A percentile compares a stretch with the other conserved stretches of the same genome.
phyloP scores from a whole-genome alignment of 2,797 vertebrate genomes.

The Notolepis coatsorum region DNA sequence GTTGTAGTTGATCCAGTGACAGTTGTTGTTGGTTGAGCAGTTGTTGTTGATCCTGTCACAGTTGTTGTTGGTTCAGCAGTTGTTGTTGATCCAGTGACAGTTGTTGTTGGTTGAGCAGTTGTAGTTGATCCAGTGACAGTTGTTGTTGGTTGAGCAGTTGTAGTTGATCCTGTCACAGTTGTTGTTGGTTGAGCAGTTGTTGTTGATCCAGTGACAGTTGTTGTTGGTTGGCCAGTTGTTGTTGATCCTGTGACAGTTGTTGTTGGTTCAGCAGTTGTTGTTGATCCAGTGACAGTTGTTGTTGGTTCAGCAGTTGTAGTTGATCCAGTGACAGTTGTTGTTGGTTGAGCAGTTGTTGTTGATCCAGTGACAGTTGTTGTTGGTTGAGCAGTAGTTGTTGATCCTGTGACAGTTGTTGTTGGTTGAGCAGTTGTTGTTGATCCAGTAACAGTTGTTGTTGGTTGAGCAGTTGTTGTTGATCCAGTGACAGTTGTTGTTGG shows the following conservation, averaged over 20 bases:
- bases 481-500: background rate
- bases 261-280: background rate
- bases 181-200: too few species aligned
- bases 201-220: background rate
- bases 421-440: background rate
- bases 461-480: background rate
- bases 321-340: background rate
- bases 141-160: background rate
- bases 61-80: background rate
- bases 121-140: background rate
- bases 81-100: background rate
- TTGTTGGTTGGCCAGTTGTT: background rate
- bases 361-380: background rate
- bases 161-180: background rate
- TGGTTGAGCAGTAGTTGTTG: background rate
- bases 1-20: background rate
- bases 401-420: background rate
- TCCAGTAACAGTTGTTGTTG: background rate
- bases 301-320: background rate
- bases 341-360: background rate
- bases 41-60: background rate
- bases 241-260: background rate
- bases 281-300: too few species aligned
- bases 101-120: too few species aligned
- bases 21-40: background rate